Conservation (phyloP, 2,113 vertebrate genomes). For the Colaptes auratus region DNA sequence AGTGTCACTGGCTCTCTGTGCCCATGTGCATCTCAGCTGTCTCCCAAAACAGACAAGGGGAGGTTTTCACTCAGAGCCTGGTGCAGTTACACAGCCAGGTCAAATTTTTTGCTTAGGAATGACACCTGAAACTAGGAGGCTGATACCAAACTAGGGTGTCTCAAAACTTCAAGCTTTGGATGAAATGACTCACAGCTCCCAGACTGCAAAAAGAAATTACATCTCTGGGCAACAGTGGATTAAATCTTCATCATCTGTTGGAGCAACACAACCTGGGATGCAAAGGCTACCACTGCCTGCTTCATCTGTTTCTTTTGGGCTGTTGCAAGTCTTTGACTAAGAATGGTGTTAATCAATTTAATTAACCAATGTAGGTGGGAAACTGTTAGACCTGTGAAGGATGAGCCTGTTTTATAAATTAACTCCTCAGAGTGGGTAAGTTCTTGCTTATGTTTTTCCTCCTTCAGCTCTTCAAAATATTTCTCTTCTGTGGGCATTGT, state of each 20-base stretch:
- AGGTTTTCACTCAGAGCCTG: neutral
- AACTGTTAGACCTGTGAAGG: neutral
- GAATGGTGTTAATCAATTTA: neutral
- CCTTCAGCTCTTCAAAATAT: neutral
- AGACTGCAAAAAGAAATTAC: neutral
- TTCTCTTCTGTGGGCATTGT: neutral
- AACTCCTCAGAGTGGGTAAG: neutral
- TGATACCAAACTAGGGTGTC: neutral
- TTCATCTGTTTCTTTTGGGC: neutral
- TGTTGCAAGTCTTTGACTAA: neutral
- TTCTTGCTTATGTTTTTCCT: neutral
- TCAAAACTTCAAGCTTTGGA: neutral
- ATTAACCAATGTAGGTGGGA: neutral
- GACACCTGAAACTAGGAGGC: neutral
- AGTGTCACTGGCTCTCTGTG: accelerated
- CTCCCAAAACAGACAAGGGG: neutral
- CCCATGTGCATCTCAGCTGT: neutral
- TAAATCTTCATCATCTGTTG: neutral
- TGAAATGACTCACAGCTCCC: neutral
- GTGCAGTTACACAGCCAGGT: accelerated
- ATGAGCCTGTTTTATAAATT: neutral
- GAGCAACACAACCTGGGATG: neutral
- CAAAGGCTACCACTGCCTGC: neutral
- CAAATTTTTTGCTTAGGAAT: neutral
- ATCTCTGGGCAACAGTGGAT: neutral